phyloP scores from a whole-genome alignment of 2,888 invertebrate genomes.

The Byasa hedistus region DNA sequence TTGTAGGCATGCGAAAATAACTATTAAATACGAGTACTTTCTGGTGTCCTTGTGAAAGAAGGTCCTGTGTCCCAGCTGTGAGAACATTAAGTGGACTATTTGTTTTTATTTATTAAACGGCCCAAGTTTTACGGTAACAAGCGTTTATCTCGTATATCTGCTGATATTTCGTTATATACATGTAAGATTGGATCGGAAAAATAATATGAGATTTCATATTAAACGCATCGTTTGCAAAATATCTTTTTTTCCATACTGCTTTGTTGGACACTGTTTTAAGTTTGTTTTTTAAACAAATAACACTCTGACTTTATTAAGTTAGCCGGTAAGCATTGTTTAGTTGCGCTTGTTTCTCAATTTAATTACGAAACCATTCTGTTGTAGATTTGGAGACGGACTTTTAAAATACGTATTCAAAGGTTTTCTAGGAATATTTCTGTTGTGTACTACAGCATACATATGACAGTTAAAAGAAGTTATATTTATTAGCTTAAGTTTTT shows the following conservation, averaged over 20 bases:
- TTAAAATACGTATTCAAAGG: neutral
- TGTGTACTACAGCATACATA: neutral
- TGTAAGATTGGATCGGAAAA: too few relatives aligned
- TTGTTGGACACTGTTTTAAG: constrained; percentile 14
- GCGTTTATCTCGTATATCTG: too few relatives aligned
- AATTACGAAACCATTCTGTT: constrained; percentile 22
- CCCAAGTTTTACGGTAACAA: too few relatives aligned
- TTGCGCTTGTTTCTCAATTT: constrained; percentile 18
- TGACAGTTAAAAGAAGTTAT: neutral
- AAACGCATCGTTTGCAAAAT: too few relatives aligned
- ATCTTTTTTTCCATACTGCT: neutral
- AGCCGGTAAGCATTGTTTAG: constrained; percentile 18
- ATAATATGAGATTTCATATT: too few relatives aligned
- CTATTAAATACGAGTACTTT: too few relatives aligned
- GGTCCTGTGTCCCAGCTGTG: too few relatives aligned
- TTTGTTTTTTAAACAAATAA: constrained; percentile 17
- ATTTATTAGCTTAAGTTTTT: neutral
- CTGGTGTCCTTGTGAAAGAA: too few relatives aligned
- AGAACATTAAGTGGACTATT: too few relatives aligned
- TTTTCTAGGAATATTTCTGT: neutral
- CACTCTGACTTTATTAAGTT: constrained; percentile 22
- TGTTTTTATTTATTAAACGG: too few relatives aligned
- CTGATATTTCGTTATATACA: too few relatives aligned
- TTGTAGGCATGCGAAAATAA: too few relatives aligned
- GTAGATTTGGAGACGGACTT: constrained; percentile 7